phyloP scores from a whole-genome alignment of 2,888 invertebrate genomes.

The Hipparchia semele region DNA sequence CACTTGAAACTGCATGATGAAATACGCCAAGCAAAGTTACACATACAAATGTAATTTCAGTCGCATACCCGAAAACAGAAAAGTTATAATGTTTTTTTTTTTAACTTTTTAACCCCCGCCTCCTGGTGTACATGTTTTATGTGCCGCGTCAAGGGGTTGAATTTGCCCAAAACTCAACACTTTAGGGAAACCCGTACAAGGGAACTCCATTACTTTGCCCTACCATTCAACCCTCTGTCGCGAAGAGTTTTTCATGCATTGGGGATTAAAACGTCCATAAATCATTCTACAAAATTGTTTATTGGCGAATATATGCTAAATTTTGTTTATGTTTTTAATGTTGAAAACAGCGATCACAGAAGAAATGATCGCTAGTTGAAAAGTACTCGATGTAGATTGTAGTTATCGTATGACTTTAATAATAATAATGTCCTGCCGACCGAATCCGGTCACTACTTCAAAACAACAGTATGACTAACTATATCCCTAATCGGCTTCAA shows the following conservation, averaged over 20 bases:
- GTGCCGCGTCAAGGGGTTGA: slow-evolving; percentile 59
- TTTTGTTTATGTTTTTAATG: background rate
- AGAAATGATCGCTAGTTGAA: too few relatives aligned
- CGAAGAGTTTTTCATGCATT: slow-evolving; percentile 52
- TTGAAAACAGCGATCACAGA: too few relatives aligned
- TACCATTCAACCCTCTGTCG: slow-evolving; percentile 52
- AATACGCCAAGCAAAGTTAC: slow-evolving; percentile 10
- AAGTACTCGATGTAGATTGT: too few relatives aligned
- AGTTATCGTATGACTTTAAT: too few relatives aligned
- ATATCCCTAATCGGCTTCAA: too few relatives aligned
- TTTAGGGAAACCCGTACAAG: slow-evolving; percentile 61
- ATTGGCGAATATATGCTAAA: slow-evolving; percentile 31
- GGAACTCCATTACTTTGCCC: slow-evolving; percentile 73
- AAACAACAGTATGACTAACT: too few relatives aligned
- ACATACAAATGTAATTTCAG: slow-evolving; percentile 4
- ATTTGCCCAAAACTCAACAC: slow-evolving; percentile 56
- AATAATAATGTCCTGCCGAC: too few relatives aligned
- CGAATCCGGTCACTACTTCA: too few relatives aligned
- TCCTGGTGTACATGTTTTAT: slow-evolving; percentile 50
- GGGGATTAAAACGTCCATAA: slow-evolving; percentile 59
- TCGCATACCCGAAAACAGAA: background rate
- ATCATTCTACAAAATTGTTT: slow-evolving; percentile 53
- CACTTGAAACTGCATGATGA: too few relatives aligned
- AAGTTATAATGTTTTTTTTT: slow-evolving; percentile 26
- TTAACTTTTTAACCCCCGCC: slow-evolving; percentile 27